Evolutionary conservation across 37 sponge, comb jelly and placozoan species (phyloP).

Genomic region (Beroe forskalii): DNA sequence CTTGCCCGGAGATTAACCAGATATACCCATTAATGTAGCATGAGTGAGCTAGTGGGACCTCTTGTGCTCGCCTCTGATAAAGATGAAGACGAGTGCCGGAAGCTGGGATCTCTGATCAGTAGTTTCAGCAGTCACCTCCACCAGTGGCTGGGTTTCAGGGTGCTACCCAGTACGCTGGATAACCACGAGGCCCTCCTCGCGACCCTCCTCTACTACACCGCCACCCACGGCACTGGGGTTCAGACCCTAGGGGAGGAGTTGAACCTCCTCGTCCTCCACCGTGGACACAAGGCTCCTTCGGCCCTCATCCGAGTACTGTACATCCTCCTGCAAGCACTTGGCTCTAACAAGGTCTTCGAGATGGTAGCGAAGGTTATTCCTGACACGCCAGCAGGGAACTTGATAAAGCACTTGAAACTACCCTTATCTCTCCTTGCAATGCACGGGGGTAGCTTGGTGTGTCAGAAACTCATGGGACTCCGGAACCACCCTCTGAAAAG

Average conservation of each 20-base stretch:
- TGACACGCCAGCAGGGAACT: not conserved
- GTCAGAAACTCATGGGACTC: not conserved
- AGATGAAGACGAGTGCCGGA: slow-evolving; percentile 5
- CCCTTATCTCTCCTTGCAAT: not conserved
- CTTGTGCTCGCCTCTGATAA: not conserved
- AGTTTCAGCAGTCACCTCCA: not conserved
- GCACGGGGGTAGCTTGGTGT: not conserved
- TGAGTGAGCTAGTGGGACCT: not conserved
- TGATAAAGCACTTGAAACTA: not conserved
- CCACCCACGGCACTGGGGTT: not conserved
- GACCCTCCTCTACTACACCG: not conserved
- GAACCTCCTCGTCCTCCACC: not conserved
- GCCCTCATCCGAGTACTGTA: not conserved
- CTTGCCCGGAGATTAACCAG: not conserved
- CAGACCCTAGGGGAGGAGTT: slow-evolving; percentile 13
- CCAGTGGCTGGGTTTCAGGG: not conserved
- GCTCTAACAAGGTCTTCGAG: not conserved
- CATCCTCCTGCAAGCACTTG: not conserved
- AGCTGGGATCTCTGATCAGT: not conserved
- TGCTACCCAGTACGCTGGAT: not conserved
- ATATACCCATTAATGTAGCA: not conserved
- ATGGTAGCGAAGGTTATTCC: not conserved
- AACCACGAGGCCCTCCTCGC: not conserved
- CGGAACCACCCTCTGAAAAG: not conserved
- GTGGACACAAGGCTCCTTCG: not conserved